Base-by-base conservation (phyloP, 2,888 invertebrate genomes). In the Folsomia manolachei region DNA sequence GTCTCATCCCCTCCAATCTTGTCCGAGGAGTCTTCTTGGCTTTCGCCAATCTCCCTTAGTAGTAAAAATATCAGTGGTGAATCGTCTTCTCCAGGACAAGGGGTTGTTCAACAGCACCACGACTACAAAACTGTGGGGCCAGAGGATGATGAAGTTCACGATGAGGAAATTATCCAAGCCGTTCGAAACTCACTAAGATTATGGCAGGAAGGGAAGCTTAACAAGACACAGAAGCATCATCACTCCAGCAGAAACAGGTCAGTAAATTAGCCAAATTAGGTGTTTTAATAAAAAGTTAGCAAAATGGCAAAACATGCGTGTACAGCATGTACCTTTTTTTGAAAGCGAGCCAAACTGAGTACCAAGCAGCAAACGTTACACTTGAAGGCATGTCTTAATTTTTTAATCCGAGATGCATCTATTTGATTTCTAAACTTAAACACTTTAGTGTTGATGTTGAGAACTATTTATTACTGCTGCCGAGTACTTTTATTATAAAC, bases 151-250 rank as follows among this genome's bases (percentile, higher is more conserved):
- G 92, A 93, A 84, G 84, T 86, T 23, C 86, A 88, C 82, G 92
- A 92, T 83, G 87, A 87, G 1, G 89, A 90, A 83, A 87, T 92
- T 63, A 87, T 91, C 81, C 87, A 87, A 61, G 91, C 93, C 14
- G 90, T 93, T 60, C 87, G 89, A 70, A 86, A 87, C 63, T 92
- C 92, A 71, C 88, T 93, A 87, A 86, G 86, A 65, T 88, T 90
- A 82, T 93, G 91, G 91, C 87, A 89, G 81, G 83, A 84, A 74
- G 52, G 84, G 87, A 70, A 75, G 65, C 68, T 76, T 53, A 73
- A 73, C 61, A 78, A 78, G 88, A 88, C 71, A 87, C 86, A 86
- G 88, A n/a, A n/a, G n/a, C n/a, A n/a, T n/a, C 51, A 83, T 71
- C 66, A 70, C 78, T 74, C 70, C 76, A 72, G 67, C 74, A 78